Conservation (phyloP, 2,113 vertebrate species). For the Leucosticte australis region DNA sequence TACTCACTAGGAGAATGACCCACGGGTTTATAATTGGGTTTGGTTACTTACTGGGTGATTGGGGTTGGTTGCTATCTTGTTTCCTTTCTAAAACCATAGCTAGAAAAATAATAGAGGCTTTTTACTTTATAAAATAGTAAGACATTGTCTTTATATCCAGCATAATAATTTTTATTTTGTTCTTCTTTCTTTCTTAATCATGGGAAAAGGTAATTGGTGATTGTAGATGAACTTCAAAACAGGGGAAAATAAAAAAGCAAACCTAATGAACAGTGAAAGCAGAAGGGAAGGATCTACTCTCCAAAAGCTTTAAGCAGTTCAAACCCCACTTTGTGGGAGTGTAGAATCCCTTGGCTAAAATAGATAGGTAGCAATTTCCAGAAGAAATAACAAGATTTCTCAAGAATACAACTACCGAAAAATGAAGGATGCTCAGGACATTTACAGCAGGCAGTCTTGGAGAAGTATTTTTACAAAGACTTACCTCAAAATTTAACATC, state of each 20-base stretch:
- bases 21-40: not conserved
- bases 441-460: not conserved
- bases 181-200: not conserved
- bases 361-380: not conserved
- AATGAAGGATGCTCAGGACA: fast-evolving
- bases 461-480: not conserved
- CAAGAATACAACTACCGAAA: not conserved
- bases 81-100: not conserved
- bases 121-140: not conserved
- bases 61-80: not conserved
- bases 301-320: not conserved
- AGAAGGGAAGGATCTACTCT: not conserved
- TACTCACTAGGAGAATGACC: not conserved
- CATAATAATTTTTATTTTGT: not conserved
- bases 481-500: not conserved
- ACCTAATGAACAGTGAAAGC: not conserved
- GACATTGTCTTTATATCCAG: not conserved
- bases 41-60: not conserved
- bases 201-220: not conserved
- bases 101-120: not conserved
- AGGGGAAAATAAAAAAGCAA: not conserved
- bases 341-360: not conserved
- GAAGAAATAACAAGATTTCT: not conserved
- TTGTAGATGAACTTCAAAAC: not conserved
- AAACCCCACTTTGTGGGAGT: not conserved